A percentile compares a stretch with the other conserved stretches of the same genome.
These are phyloP conservation scores for Drosophila pseudotalamancana DNA, from an alignment of 2,888 invertebrate genomes.

Conservation along the genomic window DNA sequence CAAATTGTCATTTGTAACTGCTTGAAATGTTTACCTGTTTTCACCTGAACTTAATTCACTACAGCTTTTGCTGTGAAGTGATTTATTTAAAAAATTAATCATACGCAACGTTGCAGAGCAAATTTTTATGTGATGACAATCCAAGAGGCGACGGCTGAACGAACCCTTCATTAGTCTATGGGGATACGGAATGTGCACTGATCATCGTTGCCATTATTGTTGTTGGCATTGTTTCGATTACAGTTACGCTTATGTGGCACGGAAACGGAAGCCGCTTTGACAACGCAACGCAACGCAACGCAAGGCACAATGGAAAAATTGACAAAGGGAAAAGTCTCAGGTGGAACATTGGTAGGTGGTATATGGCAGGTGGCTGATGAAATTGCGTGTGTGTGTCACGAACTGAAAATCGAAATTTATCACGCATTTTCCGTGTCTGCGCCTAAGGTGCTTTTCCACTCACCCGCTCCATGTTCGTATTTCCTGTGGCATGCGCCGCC, in stretches of 20 bases:
- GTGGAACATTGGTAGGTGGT: background rate
- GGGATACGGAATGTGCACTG: constrained; percentile 27
- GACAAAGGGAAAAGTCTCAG: constrained; percentile 18
- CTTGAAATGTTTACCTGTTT: too few relatives aligned
- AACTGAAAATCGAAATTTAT: constrained; percentile 44
- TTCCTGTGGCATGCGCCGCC: constrained; percentile 21
- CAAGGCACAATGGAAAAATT: constrained; percentile 31
- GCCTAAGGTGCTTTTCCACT: constrained; percentile 7
- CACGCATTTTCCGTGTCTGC: constrained; percentile 32
- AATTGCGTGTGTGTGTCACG: constrained; percentile 30
- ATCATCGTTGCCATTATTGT: constrained; percentile 20
- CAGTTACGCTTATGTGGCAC: constrained; percentile 11
- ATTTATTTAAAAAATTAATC: constrained; percentile 30
- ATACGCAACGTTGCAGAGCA: constrained; percentile 58
- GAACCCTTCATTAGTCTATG: constrained; percentile 4
- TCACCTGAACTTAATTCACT: too few relatives aligned
- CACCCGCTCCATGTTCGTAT: background rate
- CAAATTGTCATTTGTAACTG: too few relatives aligned
- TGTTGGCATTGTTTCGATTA: constrained; percentile 18
- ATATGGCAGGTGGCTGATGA: background rate
- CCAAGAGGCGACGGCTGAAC: background rate
- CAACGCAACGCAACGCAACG: too few relatives aligned
- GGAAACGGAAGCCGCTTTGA: constrained; percentile 37
- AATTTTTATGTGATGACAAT: constrained; percentile 23
- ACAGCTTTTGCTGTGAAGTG: too few relatives aligned